A percentile compares a stretch with the other conserved stretches of the same genome.
Conservation (phyloP, 2,888 invertebrate genomes). For the Pyrgus malvae region DNA sequence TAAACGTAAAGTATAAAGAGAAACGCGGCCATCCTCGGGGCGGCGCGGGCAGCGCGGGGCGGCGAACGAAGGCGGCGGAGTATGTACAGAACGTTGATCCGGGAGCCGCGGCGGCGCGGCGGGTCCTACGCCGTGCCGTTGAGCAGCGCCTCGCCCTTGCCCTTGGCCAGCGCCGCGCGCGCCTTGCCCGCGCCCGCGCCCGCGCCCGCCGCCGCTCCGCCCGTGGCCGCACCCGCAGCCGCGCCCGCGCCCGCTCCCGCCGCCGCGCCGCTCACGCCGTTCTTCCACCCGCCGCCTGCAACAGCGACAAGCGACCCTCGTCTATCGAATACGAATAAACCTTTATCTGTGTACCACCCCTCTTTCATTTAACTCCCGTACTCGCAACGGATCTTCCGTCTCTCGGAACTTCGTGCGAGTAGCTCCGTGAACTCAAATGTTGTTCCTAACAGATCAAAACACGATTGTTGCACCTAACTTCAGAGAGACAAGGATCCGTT, state of each 20-base stretch:
- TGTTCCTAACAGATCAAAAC: no score
- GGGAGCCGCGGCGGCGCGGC: slow-evolving; percentile 24
- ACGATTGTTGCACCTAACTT: no score
- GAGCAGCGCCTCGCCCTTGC: slow-evolving; percentile 81
- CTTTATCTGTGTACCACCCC: not conserved
- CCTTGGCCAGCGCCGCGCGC: slow-evolving; percentile 51
- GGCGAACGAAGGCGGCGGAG: slow-evolving; percentile 43
- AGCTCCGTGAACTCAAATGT: no score
- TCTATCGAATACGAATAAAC: not conserved
- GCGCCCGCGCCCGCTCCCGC: slow-evolving; percentile 28
- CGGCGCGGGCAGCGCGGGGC: slow-evolving; percentile 13
- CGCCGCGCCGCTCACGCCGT: slow-evolving; percentile 48
- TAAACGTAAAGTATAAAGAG: slow-evolving; percentile 26
- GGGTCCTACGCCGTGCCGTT: slow-evolving; percentile 83
- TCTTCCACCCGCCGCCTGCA: slow-evolving; percentile 74
- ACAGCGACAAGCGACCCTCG: not conserved
- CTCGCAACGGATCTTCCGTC: no score
- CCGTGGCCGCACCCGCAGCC: slow-evolving; percentile 31
- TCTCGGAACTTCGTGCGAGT: no score
- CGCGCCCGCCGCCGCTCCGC: slow-evolving; percentile 50
- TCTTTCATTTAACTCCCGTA: not conserved
- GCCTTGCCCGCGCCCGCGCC: slow-evolving; percentile 22
- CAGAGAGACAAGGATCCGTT: no score
- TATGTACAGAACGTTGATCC: slow-evolving; percentile 78
- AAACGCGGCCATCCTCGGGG: slow-evolving; percentile 24